These are phyloP conservation scores for Conus canariensis DNA, from an alignment of 2,888 invertebrate genomes.

Conservation along the genomic window DNA sequence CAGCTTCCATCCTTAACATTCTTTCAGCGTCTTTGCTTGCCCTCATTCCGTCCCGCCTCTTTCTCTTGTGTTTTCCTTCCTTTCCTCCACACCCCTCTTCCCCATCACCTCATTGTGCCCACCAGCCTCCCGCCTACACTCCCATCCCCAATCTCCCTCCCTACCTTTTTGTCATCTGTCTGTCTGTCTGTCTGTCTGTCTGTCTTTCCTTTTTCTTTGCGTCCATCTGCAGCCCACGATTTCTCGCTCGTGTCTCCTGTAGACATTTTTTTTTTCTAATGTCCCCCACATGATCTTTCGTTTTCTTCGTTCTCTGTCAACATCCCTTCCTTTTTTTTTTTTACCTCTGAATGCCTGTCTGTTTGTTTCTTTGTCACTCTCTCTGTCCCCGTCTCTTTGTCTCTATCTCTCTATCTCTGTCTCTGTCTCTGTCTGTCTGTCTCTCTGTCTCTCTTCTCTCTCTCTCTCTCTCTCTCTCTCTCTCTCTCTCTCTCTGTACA, in stretches of 20 bases:
- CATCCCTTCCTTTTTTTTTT: neutral
- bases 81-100: neutral
- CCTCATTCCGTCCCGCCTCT: neutral
- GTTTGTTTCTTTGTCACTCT: neutral
- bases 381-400: too few species aligned
- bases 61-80: neutral
- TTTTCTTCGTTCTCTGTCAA: neutral
- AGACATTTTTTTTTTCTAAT: neutral
- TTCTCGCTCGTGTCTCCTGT: neutral
- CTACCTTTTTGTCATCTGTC: neutral
- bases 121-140: neutral
- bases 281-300: neutral
- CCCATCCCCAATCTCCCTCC: neutral
- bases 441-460: too few species aligned
- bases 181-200: neutral
- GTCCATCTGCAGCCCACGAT: too few species aligned
- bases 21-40: neutral
- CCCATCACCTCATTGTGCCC: too few species aligned
- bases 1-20: neutral
- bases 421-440: too few species aligned
- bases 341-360: neutral
- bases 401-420: too few species aligned
- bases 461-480: constrained; percentile 25
- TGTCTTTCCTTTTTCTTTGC: neutral
- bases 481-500: too few species aligned